phyloP scores from a whole-genome alignment of 2,113 vertebrate species.

The Poeciliopsis occidentalis region DNA sequence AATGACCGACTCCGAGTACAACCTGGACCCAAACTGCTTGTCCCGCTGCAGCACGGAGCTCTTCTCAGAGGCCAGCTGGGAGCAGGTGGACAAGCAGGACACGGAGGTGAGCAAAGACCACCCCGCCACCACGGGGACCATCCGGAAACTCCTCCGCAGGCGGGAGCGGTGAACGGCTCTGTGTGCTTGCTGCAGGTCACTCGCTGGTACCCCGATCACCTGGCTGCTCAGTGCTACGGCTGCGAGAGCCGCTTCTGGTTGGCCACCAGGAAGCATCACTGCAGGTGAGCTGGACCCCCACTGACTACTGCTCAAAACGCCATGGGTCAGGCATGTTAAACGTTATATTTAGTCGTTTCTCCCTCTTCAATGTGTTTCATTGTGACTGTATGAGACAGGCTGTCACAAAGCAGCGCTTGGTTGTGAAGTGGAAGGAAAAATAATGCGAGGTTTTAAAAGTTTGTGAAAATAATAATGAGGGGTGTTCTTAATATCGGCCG shows the following conservation, averaged over 20 bases:
- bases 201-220: conserved; percentile 96
- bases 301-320: too few species aligned
- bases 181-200: conserved; percentile 86
- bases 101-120: conserved; percentile 84
- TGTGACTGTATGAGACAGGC: too few species aligned
- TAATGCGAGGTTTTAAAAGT: too few species aligned
- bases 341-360: too few species aligned
- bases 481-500: too few species aligned
- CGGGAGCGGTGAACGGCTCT: conserved; percentile 21
- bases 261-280: conserved; percentile 93
- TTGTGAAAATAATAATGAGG: too few species aligned
- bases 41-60: conserved; percentile 98
- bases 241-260: conserved; percentile 97
- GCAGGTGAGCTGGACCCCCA: conserved; percentile 83
- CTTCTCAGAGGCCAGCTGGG: conserved; percentile 99
- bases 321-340: too few species aligned
- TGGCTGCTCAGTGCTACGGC: conserved; percentile 95
- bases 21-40: conserved; percentile 94
- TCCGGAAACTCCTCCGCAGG: background rate
- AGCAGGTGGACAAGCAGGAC: conserved; percentile 98
- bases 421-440: too few species aligned
- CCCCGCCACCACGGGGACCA: too few species aligned
- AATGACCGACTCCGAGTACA: conserved; percentile 93
- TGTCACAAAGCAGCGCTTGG: too few species aligned
- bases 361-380: too few species aligned